Evolutionary conservation across 2,113 vertebrate genomes (phyloP), one percentile per base, ranked within the genome.

Genomic region (Pterocles burchelli): DNA sequence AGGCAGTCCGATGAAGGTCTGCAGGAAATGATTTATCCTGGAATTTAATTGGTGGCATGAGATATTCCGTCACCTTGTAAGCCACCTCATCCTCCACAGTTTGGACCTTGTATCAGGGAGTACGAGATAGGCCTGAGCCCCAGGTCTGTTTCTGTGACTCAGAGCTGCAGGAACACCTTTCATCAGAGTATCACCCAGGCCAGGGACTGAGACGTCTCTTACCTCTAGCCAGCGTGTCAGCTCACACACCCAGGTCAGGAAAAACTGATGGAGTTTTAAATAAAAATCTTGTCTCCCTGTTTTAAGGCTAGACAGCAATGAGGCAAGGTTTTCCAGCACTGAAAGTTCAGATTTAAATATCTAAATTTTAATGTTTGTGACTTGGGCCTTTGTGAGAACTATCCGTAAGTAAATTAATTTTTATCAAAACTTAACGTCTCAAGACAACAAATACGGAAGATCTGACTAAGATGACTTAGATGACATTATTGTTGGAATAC

Each of bases 401-500:
- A 54, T 78, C 25, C 2, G 0, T 85, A 76, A 84, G 29, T 57
- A 77, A 88, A 93, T 62, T 49, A 82, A 82, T 71, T 77, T 86
- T 92, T 89, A 74, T 51, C 63, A 84, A 91, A 80, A 61, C 10
- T 81, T 81, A 84, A 46, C 52, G 49, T 74, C 33, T 10, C 3
- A 43, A 93, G 54, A 79, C 62, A 87, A 82, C 45, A 25, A 76
- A 88, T 91, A 75, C 73, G 34, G 83, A 76, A 89, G 33, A 80
- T 67, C 80, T 85, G 68, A 71, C 20, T 13, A 74, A 74, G 79
- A 80, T 80, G 17, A 73, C 43, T 91, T 91, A 73, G 54, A 82
- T 85, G 36, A 67, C 43, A 91, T 96, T 90, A 67, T 93, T 88
- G 46, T 91, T 38, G 54, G 22, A 91, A 82, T 88, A 79, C 89